A percentile compares a stretch with the other conserved stretches of the same genome.
These are phyloP conservation scores for Bombylius discolor DNA, from an alignment of 2,888 invertebrate species.

Conservation along the genomic window DNA sequence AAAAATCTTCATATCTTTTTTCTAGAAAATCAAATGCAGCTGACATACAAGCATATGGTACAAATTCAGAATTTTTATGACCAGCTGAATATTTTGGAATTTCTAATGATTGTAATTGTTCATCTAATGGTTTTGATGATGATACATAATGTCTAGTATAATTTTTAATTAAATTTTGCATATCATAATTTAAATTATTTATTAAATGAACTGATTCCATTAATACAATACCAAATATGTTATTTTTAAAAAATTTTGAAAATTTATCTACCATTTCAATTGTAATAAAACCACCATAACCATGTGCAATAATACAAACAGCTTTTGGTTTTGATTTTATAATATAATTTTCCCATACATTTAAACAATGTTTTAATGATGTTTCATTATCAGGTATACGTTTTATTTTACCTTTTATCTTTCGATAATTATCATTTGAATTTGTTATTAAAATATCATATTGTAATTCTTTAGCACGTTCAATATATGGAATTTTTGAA, in stretches of 20 bases:
- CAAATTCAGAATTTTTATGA: constrained; percentile 56
- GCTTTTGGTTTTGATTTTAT: constrained; percentile 42
- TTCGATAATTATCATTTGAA: constrained; percentile 52
- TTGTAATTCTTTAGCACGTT: constrained; percentile 45
- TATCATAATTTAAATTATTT: constrained; percentile 16
- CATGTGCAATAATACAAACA: constrained; percentile 65
- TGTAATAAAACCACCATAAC: constrained; percentile 61
- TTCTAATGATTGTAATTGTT: constrained; percentile 36
- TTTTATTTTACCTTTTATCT: constrained; percentile 33
- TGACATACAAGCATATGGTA: constrained; percentile 49
- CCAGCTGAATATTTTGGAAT: constrained; percentile 50
- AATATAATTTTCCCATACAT: constrained; percentile 58
- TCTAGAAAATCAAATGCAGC: constrained; percentile 54
- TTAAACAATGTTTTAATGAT: constrained; percentile 48
- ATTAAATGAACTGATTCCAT: constrained; percentile 62
- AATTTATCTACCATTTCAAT: constrained; percentile 43
- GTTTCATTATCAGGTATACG: constrained; percentile 44
- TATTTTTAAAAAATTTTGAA: constrained; percentile 45
- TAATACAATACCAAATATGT: constrained; percentile 60
- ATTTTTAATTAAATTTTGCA: constrained; percentile 13
- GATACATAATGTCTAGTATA: constrained; percentile 51
- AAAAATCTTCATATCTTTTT: constrained; percentile 21
- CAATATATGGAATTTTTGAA: constrained; percentile 63
- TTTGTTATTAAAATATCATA: constrained; percentile 63
- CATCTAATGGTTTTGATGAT: constrained; percentile 42